Evolutionary conservation across 2,113 vertebrate species (phyloP).

Genomic region (Talpa occidentalis): DNA sequence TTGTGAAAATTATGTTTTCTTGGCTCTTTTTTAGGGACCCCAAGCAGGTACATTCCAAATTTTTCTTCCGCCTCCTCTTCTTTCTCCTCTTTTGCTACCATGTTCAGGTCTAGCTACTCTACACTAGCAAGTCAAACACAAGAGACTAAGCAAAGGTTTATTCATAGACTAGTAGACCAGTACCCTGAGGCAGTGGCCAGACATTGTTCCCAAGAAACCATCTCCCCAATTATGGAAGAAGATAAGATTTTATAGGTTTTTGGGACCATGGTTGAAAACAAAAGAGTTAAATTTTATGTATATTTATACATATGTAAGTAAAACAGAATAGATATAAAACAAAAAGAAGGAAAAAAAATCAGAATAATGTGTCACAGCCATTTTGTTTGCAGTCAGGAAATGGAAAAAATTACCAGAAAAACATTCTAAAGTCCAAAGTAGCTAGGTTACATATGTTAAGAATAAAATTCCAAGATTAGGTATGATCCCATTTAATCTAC

Average conservation of each 20-base stretch:
- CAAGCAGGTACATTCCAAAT: background rate
- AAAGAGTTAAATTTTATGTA: conserved; percentile 24
- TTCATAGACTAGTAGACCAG: too few relatives aligned
- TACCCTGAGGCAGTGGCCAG: too few relatives aligned
- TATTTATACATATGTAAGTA: conserved; percentile 65
- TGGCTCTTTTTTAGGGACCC: background rate
- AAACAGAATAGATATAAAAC: conserved; percentile 53
- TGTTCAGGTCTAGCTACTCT: background rate
- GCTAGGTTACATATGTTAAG: conserved; percentile 45
- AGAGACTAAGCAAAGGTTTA: too few relatives aligned
- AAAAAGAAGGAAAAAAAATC: background rate
- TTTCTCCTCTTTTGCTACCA: background rate
- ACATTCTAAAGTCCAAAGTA: background rate
- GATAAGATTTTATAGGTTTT: too few relatives aligned
- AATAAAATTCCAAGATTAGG: conserved; percentile 25
- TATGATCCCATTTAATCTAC: conserved; percentile 40
- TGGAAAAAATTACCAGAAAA: conserved; percentile 12
- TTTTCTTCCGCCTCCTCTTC: background rate
- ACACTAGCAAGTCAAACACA: too few relatives aligned
- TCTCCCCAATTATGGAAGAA: too few relatives aligned
- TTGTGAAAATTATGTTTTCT: background rate
- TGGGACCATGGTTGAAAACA: too few relatives aligned
- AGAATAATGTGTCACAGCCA: conserved; percentile 31
- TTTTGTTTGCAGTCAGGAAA: conserved; percentile 57
- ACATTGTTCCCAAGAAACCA: too few relatives aligned